These are phyloP conservation scores for Drepana falcataria DNA, from an alignment of 2,888 invertebrate genomes.

Conservation along the genomic window DNA sequence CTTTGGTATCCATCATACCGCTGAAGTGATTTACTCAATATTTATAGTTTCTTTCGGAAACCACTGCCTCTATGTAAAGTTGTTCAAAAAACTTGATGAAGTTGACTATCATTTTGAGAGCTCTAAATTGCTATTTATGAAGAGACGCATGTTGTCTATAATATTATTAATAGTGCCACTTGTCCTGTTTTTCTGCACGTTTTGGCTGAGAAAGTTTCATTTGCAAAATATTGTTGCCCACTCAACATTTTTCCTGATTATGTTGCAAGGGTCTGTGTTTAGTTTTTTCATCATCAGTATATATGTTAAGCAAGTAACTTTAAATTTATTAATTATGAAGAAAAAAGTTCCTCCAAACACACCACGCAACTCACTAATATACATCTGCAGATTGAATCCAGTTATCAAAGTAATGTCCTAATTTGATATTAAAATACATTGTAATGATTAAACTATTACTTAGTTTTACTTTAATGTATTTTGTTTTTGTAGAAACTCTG, in stretches of 20 bases:
- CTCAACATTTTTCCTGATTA: slow-evolving; percentile 30
- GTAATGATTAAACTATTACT: not conserved
- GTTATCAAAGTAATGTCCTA: not conserved
- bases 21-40: slow-evolving; percentile 35
- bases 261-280: slow-evolving; percentile 41
- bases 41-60: slow-evolving; percentile 32
- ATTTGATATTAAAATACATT: not conserved
- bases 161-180: slow-evolving; percentile 26
- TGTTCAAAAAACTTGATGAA: slow-evolving; percentile 37
- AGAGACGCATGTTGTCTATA: slow-evolving; percentile 24
- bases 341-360: slow-evolving; percentile 22
- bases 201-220: slow-evolving; percentile 27
- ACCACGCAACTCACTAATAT: slow-evolving; percentile 20
- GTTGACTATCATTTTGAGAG: slow-evolving; percentile 35
- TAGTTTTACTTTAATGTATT: not conserved
- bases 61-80: slow-evolving; percentile 25
- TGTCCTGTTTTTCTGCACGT: slow-evolving; percentile 17
- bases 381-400: slow-evolving; percentile 3
- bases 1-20: slow-evolving; percentile 24
- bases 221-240: slow-evolving; percentile 31
- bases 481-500: slow-evolving; percentile 28
- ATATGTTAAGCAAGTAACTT: slow-evolving; percentile 29
- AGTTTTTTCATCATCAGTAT: slow-evolving; percentile 35
- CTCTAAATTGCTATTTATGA: slow-evolving; percentile 23
- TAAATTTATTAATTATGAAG: slow-evolving; percentile 32